phyloP scores from a whole-genome alignment of 2,888 invertebrate genomes.

The Octodonta nipae region DNA sequence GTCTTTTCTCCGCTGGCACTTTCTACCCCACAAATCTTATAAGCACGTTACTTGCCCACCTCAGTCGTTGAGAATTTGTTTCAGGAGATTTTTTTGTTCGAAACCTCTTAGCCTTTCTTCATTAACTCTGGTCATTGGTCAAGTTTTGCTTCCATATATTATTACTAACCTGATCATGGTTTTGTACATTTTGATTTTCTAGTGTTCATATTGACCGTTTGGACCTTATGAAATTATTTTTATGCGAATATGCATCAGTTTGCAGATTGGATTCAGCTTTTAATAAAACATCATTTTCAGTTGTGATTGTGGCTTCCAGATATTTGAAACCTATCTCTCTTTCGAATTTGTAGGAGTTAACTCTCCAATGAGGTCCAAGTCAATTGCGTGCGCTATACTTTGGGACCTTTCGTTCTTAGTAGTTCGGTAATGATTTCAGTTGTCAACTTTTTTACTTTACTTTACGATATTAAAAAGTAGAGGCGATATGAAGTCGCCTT shows the following conservation, averaged over 20 bases:
- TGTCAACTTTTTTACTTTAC: too few relatives aligned
- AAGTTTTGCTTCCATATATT: too few relatives aligned
- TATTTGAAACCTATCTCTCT: neutral
- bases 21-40: slow-evolving; percentile 1
- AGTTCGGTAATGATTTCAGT: too few relatives aligned
- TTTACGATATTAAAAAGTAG: too few relatives aligned
- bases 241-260: neutral
- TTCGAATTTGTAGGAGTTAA: neutral
- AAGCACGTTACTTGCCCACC: neutral
- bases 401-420: too few relatives aligned
- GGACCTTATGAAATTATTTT: neutral
- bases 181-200: neutral
- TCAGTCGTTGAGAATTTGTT: neutral
- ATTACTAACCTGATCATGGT: neutral
- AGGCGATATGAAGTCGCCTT: too few relatives aligned
- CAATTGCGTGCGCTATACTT: neutral
- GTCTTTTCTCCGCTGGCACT: slow-evolving; percentile 3
- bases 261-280: neutral
- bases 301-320: neutral
- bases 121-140: neutral
- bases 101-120: neutral
- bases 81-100: neutral
- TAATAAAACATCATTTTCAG: too few relatives aligned
- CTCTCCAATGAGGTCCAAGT: neutral
- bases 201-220: neutral